Evolutionary conservation across 2,113 vertebrate genomes (phyloP), one percentile per base, ranked within the genome.

Genomic region (Peromyscus polionotus): DNA sequence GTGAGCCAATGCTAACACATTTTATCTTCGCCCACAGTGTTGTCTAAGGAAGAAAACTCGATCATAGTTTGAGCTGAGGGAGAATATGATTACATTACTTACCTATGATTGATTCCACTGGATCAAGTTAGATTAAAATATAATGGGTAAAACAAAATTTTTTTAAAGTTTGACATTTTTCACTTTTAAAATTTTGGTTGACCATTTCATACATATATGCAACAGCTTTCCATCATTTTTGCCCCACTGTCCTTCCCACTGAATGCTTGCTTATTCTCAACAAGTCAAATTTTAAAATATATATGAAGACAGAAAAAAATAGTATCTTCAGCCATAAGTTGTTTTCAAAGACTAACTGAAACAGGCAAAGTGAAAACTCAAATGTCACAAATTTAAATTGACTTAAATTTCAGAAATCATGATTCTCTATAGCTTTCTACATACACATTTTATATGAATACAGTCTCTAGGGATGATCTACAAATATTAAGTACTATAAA

Each of bases 331-430:
- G 85, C 11, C 76, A 39, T 26, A 22, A 91, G 65, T 22, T 94
- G 14, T 42, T 48, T 87, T 90, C 79, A 48, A 42, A 73, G 51
- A 92, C 33, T 45, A 88, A 63, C 48, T 94, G 59, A 93, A 4
- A 61, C 75, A 75, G 76, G 11, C 20, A 86, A 89, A 54, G 16
- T 54, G 20, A 88, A 95, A 88, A 80, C 48, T 80, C 5, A 88
- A 90, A 88, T 87, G 3, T 81, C 42, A 95, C 26, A 94, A 93
- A 79, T 93, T 79, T 83, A 85, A 72, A 39, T 39, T 72, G 20
- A 73, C 20, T 70, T 36, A 36, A 92, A 89, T 94, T 96, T 95
- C n/a, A 85, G 36, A 87, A 93, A 80, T 20, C 7, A 68, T 31
- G 2, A 85, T 61, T 59, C 72, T 91, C 48, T 88, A 70, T 7